phyloP scores from a whole-genome alignment of 2,797 vertebrate genomes.

The Odontamblyopus lacepedii region DNA sequence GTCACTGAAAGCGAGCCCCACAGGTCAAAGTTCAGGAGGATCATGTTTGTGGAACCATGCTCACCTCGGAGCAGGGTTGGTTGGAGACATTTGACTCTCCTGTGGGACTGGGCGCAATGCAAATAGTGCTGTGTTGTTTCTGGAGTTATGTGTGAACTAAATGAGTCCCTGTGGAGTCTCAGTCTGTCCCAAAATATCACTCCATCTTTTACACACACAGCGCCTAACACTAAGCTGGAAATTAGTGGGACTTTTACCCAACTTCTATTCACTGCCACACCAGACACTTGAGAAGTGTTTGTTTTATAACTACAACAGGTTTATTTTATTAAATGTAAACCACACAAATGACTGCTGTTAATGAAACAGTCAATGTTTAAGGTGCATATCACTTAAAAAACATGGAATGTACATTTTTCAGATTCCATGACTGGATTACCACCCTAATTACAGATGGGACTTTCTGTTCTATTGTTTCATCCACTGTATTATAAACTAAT shows the following conservation, averaged over 20 bases:
- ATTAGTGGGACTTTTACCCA: slow-evolving; percentile 21
- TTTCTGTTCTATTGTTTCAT: background rate
- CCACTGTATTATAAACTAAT: background rate
- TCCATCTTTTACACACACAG: slow-evolving; percentile 29
- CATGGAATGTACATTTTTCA: background rate
- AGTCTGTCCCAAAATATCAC: slow-evolving; percentile 38
- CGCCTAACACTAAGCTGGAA: slow-evolving; percentile 18
- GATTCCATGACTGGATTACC: background rate
- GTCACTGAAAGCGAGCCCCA: slow-evolving; percentile 42
- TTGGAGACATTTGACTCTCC: slow-evolving; percentile 43
- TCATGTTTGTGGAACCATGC: slow-evolving; percentile 22
- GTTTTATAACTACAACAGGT: background rate
- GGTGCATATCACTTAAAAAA: background rate
- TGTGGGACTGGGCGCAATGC: slow-evolving; percentile 25
- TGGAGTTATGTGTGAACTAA: slow-evolving; percentile 39
- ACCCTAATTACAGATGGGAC: background rate
- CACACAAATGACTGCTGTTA: no score
- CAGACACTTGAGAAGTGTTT: background rate
- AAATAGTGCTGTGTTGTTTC: slow-evolving; percentile 27
- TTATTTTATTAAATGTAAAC: background rate
- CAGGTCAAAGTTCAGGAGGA: slow-evolving; percentile 43
- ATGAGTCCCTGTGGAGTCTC: slow-evolving; percentile 41
- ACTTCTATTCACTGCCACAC: background rate
- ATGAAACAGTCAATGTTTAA: background rate
- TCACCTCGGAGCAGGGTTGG: slow-evolving; percentile 36